phyloP scores from a whole-genome alignment of 1,140 invertebrate genomes.

The Micrasema minimum region DNA sequence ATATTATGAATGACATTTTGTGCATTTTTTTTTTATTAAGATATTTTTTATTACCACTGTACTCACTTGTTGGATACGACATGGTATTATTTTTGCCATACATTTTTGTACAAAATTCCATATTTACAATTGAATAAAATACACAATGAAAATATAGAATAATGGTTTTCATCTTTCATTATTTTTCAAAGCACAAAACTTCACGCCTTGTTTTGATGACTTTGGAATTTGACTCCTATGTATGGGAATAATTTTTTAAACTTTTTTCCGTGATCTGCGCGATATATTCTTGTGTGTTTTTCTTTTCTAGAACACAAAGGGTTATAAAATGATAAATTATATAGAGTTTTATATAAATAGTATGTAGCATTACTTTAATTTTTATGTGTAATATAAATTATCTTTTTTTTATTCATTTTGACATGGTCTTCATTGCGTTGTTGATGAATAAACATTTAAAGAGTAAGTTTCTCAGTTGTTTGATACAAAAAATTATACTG shows the following conservation, averaged over 20 bases:
- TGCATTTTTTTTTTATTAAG: no score
- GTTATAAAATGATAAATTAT: slow-evolving; percentile 37
- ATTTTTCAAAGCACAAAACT: no score
- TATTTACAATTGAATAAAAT: no score
- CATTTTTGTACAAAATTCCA: no score
- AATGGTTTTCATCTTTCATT: no score
- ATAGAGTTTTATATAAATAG: slow-evolving; percentile 38
- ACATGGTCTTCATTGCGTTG: slow-evolving; percentile 15
- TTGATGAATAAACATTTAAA: slow-evolving; percentile 26
- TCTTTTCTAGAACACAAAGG: slow-evolving; percentile 22
- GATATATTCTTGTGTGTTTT: background rate
- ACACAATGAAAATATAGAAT: no score
- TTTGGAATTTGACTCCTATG: no score
- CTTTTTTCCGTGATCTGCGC: background rate
- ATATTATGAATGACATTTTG: no score
- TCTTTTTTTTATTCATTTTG: slow-evolving; percentile 25
- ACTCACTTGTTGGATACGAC: no score
- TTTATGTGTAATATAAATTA: slow-evolving; percentile 11
- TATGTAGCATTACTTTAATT: slow-evolving; percentile 22
- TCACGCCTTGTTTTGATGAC: no score
- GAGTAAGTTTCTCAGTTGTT: slow-evolving; percentile 34
- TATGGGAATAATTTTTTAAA: background rate
- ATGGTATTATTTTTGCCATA: no score
- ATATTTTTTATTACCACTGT: no score
- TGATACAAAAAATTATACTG: slow-evolving; percentile 22